Percentiles rank a stretch among this genome's conserved stretches.
Evolutionary conservation across 2,888 invertebrate species (phyloP).

Genomic region (Pristionchus entomophagus): DNA sequence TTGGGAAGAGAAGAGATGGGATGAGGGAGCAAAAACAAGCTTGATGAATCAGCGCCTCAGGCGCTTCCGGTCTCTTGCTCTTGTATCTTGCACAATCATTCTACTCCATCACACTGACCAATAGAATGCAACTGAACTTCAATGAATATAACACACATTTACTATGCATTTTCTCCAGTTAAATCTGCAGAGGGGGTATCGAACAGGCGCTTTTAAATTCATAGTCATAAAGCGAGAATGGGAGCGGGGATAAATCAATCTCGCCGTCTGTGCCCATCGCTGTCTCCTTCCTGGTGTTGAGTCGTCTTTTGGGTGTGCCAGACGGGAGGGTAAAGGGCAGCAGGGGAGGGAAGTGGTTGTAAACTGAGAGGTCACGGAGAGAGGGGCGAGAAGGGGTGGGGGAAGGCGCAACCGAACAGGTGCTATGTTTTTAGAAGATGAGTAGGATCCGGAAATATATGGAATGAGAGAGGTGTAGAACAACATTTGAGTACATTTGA

Average conservation of each 20-base stretch:
- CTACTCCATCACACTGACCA: no score
- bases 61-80: conserved; percentile 27
- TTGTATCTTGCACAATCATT: no score
- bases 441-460: no score
- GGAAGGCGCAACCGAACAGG: neutral
- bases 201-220: neutral
- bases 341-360: neutral
- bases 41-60: neutral
- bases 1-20: neutral
- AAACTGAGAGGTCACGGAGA: conserved; percentile 8
- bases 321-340: neutral
- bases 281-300: neutral
- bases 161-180: no score
- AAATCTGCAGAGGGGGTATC: no score
- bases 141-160: no score
- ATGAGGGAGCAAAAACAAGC: conserved; percentile 9
- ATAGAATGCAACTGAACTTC: no score
- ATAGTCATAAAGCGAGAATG: no score
- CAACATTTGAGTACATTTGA: no score
- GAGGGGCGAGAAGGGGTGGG: neutral
- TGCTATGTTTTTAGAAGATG: neutral
- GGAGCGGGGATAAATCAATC: neutral
- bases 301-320: neutral
- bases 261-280: neutral
- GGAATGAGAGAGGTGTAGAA: no score